These are phyloP conservation scores for Oplegnathus fasciatus DNA, from an alignment of 2,113 vertebrate species.

Conservation along the genomic window DNA sequence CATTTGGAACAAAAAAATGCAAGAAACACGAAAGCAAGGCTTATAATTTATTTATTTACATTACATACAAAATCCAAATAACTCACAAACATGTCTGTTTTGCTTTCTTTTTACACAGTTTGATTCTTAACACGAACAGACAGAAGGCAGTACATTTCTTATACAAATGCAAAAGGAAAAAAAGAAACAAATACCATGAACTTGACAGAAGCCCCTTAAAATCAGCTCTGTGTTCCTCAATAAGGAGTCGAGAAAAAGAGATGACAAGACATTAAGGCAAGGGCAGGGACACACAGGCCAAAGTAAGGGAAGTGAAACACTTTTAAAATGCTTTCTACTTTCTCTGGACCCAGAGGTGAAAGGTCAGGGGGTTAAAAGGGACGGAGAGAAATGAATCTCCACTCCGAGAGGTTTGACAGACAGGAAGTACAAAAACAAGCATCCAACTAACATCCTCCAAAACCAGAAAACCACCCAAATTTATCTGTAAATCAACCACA, in stretches of 20 bases:
- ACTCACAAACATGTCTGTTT: conserved; percentile 81
- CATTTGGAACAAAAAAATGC: not conserved
- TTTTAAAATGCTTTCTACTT: conserved; percentile 13
- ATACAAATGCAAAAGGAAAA: conserved; percentile 67
- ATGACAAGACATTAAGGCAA: conserved; percentile 78
- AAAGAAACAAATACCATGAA: conserved; percentile 57
- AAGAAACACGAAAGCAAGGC: conserved; percentile 64
- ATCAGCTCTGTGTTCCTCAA: conserved; percentile 69
- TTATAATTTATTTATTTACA: conserved; percentile 87
- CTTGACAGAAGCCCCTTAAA: conserved; percentile 68
- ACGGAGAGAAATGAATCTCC: not conserved
- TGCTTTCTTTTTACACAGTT: conserved; percentile 75
- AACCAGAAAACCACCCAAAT: not conserved
- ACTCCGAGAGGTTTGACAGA: conserved; percentile 6
- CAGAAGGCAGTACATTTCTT: conserved; percentile 81
- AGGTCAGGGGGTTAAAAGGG: conserved; percentile 6
- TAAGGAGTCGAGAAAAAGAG: conserved; percentile 61
- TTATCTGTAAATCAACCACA: not conserved
- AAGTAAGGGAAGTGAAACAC: conserved; percentile 40
- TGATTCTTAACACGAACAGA: conserved; percentile 79
- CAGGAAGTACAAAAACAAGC: conserved; percentile 43
- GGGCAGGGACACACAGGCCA: conserved; percentile 64
- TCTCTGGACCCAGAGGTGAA: conserved; percentile 18
- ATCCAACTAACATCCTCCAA: conserved; percentile 29
- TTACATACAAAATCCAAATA: conserved; percentile 86